Evolutionary conservation across 2,797 vertebrate species (phyloP), one percentile per base, ranked within the genome.

Genomic region (Garrulus glandarius): DNA sequence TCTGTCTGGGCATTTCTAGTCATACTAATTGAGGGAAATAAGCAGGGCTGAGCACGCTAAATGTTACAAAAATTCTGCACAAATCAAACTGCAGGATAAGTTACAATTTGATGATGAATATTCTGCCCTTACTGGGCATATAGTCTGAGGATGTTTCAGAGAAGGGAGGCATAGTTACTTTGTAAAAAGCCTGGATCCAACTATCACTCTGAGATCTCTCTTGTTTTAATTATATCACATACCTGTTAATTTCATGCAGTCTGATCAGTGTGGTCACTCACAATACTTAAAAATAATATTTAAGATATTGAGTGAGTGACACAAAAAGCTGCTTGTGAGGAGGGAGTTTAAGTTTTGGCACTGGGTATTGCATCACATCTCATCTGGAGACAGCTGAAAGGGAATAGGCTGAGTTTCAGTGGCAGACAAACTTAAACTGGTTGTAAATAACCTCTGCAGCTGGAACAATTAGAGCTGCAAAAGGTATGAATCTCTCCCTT

Each of bases 61-160:
- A n/a, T n/a, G 8, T 57, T 91, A 84, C 1, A 82, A 63, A 92
- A 94, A 87, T 27, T 71, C 49, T 68, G 22, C 47, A 53, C 12
- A 65, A 59, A 85, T 89, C 39, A 81, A 78, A 69, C 61, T 61
- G n/a, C 65, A 70, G 29, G 46, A 19, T 53, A 92, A 64, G 8
- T 77, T 92, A 55, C 61, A 85, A 93, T 61, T 78, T 91, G 60
- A 34, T 89, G 18, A 87, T 68, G 41, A 87, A 91, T 94, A 89
- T 85, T 95, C 57, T 94, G 50, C 43, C 65, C 17, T 87, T 92
- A 41, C 47, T 37, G 39, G 43, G 39, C 81, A 64, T 56, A 22
- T 30, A 83, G 43, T 43, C 30, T 83, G 36, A 83, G 41, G 36
- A 65, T 41, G 16, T 89, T 87, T 86, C 61, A 81, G 32, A 71